Evolutionary conservation across 30 jellyfish, hydroid and myxozoan species (phyloP), one percentile per base, ranked within the genome.

Genomic region (Catostylus mosaicus): DNA sequence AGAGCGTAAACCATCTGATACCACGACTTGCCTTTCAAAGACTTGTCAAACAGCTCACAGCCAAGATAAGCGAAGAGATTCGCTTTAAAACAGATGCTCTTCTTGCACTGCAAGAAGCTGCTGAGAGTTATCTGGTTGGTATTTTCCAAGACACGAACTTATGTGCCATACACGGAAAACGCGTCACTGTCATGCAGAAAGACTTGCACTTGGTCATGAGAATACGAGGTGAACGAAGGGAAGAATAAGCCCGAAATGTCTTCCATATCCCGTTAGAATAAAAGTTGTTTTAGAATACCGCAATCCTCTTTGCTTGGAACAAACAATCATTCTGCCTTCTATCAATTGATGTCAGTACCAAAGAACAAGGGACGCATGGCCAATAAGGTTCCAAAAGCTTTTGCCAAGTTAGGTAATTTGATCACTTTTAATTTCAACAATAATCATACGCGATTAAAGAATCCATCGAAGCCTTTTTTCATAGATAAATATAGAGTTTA

Each of bases 51-150:
- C 75, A 79, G 57, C 52, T 79, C 27, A 46, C 75, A 1, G 33
- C 70, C 1, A 43, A 30, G 7, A 40, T 79, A 19, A 43, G 32
- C 47, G 22, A 32, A 30, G 74, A 46, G 18, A 2, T 62, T 27
- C 90, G 90, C 19, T 79, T 79, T 38, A 76, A 82, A 24, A 59
- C 72, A 9, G 67, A 23, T 30, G 92, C 92, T 14, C 33, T 82
- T 30, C 37, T 67, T 73, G 92, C 92, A 34, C 65, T 82, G 52
- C 92, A 82, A 82, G 92, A 82, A 37, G 92, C 92, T 23, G 48
- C 92, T n/a, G 92, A 82, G 31, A 60, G 80, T 43, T 82, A 67
- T 45, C 23, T 68, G 54, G 92, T 82, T 29, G 85, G 92, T 10
- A 40, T 67, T 31, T 82, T 82, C 38, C 68, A 82, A 32, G 92